phyloP scores from a whole-genome alignment of 2,113 vertebrate species.

The Emydocephalus ijimae region DNA sequence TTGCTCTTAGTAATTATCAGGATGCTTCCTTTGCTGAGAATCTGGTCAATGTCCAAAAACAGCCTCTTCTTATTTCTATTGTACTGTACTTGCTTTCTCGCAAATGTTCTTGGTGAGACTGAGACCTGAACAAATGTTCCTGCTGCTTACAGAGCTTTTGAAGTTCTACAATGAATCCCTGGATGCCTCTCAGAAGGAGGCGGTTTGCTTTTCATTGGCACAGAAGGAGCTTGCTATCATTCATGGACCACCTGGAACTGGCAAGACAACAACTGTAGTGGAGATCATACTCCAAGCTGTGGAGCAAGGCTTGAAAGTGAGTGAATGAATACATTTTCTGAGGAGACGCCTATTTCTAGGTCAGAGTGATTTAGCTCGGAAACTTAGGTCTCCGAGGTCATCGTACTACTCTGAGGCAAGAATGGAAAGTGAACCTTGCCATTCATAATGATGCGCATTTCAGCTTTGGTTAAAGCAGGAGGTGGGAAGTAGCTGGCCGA shows the following conservation, averaged over 20 bases:
- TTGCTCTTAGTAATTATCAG: background rate
- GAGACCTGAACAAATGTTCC: background rate
- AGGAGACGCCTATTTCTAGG: background rate
- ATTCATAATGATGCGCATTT: background rate
- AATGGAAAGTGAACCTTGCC: background rate
- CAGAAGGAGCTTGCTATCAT: slow-evolving; percentile 92
- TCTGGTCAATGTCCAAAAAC: background rate
- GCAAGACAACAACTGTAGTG: slow-evolving; percentile 93
- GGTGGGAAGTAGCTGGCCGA: background rate
- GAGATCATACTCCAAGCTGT: slow-evolving; percentile 90
- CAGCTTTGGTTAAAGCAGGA: background rate
- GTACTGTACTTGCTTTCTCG: background rate
- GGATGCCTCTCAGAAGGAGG: slow-evolving; percentile 88
- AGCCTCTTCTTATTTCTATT: background rate
- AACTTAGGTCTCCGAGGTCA: background rate
- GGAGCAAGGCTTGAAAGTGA: slow-evolving; percentile 85
- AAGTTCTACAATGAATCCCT: slow-evolving; percentile 76
- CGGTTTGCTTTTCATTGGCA: slow-evolving; percentile 82
- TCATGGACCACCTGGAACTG: slow-evolving; percentile 93
- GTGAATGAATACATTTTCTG: slow-evolving; percentile 2
- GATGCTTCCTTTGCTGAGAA: background rate
- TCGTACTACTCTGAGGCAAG: background rate
- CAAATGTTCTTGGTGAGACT: background rate
- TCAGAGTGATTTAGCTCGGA: background rate
- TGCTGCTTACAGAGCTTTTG: slow-evolving; percentile 55